Base-by-base conservation (phyloP, 2,888 invertebrate species). In the Hoplodrina blanda region DNA sequence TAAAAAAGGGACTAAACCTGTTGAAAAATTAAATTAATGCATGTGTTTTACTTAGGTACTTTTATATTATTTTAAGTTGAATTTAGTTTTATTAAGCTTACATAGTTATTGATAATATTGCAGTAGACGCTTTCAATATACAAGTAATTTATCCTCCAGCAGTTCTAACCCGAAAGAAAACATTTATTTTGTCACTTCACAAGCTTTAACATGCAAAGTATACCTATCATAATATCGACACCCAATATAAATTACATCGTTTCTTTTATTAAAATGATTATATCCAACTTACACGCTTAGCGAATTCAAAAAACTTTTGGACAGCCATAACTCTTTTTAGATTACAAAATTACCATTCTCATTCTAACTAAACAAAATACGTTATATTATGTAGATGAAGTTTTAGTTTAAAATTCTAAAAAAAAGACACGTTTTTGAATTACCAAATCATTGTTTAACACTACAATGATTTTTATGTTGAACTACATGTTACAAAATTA, bases 91-190 rank as follows among this genome's bases (percentile, higher is more conserved):
- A 17, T 46, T 46, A 41, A 25, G 52, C 79, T 66, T 69, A 4
- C 53, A 17, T 62, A 15, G 2, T 33, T 44, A 30, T 33, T 20
- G 49, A 20, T 44, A 46, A 46, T 46, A 46, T 53, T 2, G 25
- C 41, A 44, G 46, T 63, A 50, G 54, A 8, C 0, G 54, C 54
- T 74, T 73, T 73, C 25, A 41, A 20, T 61, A 63, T 49, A 46
- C 4, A 50, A 25, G 6, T 63, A 44, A 4, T 49, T 46, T 37
- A 41, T 69, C 50, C 55, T 57, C 50, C n/a, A 46, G 25, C 61
- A 74, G 84, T 83, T 83, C 81, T 91, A 90, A 91, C 90, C 90
- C 88, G 73, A 87, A 88, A 85, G 86, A 88, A 87, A 87, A 72
- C 62, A 17, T 5, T 46, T 46, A 11, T 46, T 46, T 46, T 46